Base-by-base conservation (phyloP, 2,113 vertebrate species). In the Cariama cristata region DNA sequence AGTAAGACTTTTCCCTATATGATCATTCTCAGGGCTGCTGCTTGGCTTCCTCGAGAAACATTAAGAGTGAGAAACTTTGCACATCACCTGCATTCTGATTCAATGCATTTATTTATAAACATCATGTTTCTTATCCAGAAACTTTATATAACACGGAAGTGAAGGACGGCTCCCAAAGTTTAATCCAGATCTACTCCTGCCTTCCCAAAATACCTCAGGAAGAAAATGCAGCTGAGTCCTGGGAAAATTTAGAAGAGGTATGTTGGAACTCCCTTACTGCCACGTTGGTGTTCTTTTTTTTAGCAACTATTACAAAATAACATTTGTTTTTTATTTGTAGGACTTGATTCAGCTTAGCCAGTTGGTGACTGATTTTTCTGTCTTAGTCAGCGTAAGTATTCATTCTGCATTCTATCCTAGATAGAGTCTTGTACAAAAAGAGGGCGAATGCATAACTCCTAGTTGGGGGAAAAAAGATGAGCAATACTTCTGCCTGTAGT, bases 141-240 rank as follows among this genome's bases (percentile, higher is more conserved):
- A 86, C 90, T 75, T 94, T 96, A 59, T 77, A 64, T 40, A 81
- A 79, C 62, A 2, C 14, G 0, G 97, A 97, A 88, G 90, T 74
- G 19, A 97, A 98, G 93, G 88, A 59, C 2, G 97, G 49, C 75
- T 97, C 88, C 66, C 96, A 87, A 35, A 96, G 92, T 88, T 87
- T 97, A 91, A 95, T 97, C 88, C 99, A 99, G 96, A 94, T 97
- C 32, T 98, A 98, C 69, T 97, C 98, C 18, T 59, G n/a, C 7
- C 98, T 99, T 66, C 99, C 99, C 17, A 96, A 99, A 96, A 99
- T 99, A 97, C 99, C 99, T 92, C 97, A 96, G 71, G 98, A 99
- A 97, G 98, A 99, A 98, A 99, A 98, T 42, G 99, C 99, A 45
- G 98, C 98, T 0, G 99, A 99, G 96, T 99, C 99, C 72, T 99